A percentile compares a stretch with the other conserved stretches of the same genome.
phyloP scores from a whole-genome alignment of 2,113 vertebrate genomes.

The Struthidea cinerea region DNA sequence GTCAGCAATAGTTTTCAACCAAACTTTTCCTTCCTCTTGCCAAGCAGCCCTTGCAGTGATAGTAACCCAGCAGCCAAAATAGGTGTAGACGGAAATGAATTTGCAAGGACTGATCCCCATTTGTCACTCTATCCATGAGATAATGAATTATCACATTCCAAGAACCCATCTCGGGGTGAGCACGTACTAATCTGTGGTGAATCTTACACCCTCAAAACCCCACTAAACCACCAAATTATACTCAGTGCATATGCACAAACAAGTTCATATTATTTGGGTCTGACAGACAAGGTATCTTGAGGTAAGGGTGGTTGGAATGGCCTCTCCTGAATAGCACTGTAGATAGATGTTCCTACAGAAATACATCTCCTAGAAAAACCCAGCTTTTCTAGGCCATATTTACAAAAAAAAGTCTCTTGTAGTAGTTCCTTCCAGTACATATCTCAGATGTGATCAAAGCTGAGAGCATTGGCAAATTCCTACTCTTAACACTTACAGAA shows the following conservation, averaged over 20 bases:
- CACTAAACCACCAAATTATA: neutral
- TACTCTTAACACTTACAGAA: neutral
- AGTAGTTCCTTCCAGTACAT: neutral
- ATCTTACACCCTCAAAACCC: neutral
- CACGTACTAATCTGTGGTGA: neutral
- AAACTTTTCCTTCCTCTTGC: neutral
- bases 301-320: neutral
- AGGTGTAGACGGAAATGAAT: neutral
- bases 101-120: neutral
- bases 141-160: slow-evolving; percentile 49
- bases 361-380: neutral
- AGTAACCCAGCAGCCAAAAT: neutral
- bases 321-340: neutral
- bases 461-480: neutral
- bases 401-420: neutral
- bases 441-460: neutral
- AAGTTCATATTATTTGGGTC: neutral
- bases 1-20: neutral
- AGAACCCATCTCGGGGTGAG: slow-evolving; percentile 35
- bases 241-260: neutral
- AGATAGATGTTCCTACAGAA: neutral
- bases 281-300: neutral
- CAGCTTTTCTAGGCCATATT: neutral
- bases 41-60: neutral
- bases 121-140: neutral